Conservation (phyloP, 35 echinoderm and acorn worm genomes). For the Heliocidaris erythrogramma region DNA sequence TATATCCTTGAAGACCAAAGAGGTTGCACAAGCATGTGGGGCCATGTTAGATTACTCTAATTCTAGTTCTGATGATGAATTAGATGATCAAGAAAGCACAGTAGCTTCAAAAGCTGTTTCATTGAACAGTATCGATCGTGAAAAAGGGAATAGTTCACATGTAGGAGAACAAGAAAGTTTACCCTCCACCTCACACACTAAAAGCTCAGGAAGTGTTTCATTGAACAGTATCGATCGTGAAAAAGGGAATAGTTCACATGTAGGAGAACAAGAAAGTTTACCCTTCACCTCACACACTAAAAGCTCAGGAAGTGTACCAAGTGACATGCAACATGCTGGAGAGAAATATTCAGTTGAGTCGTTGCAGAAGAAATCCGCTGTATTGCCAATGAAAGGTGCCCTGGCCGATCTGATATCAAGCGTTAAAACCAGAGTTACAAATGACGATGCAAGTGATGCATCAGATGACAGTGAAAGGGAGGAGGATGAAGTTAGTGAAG, state of each 20-base stretch:
- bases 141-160: background rate
- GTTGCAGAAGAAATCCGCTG: background rate
- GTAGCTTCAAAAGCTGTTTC: background rate
- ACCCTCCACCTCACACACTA: background rate
- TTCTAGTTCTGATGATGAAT: no score
- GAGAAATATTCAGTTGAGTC: background rate
- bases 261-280: background rate
- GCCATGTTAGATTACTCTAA: no score
- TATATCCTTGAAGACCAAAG: no score
- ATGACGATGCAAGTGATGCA: conserved; percentile 17
- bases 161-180: background rate
- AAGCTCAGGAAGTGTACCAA: background rate
- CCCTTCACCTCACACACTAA: background rate
- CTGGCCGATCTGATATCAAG: conserved; percentile 39
- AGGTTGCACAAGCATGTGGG: no score
- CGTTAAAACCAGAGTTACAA: background rate
- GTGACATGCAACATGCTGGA: background rate
- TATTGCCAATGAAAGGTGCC: background rate
- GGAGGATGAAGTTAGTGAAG: background rate
- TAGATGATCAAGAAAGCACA: background rate
- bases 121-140: background rate
- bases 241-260: background rate
- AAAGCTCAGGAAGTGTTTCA: background rate
- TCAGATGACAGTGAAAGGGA: conserved; percentile 7
- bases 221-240: background rate